These are phyloP conservation scores for Tethea ocularis DNA, from an alignment of 2,888 invertebrate species.

Conservation along the genomic window DNA sequence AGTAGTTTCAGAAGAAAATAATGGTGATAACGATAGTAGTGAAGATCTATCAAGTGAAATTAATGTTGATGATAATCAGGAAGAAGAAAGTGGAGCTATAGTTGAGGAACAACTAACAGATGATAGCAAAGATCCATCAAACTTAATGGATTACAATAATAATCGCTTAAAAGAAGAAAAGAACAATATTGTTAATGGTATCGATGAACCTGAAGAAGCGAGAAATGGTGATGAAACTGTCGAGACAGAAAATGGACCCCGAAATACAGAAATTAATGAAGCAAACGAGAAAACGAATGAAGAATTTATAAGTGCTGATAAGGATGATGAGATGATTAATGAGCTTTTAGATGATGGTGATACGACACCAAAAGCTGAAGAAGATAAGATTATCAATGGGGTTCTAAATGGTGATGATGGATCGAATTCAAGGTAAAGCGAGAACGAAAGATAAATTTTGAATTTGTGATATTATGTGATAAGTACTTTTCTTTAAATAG, in stretches of 20 bases:
- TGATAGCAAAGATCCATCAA: constrained; percentile 17
- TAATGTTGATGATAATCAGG: not conserved
- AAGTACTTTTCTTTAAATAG: not conserved
- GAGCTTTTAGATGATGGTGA: constrained; percentile 34
- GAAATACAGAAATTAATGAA: constrained; percentile 20
- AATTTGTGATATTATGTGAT: not conserved
- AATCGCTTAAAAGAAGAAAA: constrained; percentile 17
- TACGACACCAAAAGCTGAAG: constrained; percentile 25
- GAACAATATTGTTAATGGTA: constrained; percentile 20
- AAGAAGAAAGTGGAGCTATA: constrained; percentile 7
- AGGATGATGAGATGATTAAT: constrained; percentile 33
- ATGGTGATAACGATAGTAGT: constrained; percentile 15
- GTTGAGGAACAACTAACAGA: not conserved
- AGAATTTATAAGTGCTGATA: constrained; percentile 9
- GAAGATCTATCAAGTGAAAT: not conserved
- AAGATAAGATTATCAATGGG: constrained; percentile 30
- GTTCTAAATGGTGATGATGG: constrained; percentile 1
- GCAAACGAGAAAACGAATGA: constrained; percentile 29
- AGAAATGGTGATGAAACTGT: constrained; percentile 23
- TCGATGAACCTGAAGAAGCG: constrained; percentile 17
- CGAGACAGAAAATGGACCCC: constrained; percentile 25
- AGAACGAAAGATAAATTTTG: not conserved
- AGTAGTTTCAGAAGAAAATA: constrained; percentile 8
- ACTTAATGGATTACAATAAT: constrained; percentile 20
- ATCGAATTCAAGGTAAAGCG: constrained; percentile 1